Conservation (phyloP, 2,113 vertebrate genomes). For the Dromas ardeola region DNA sequence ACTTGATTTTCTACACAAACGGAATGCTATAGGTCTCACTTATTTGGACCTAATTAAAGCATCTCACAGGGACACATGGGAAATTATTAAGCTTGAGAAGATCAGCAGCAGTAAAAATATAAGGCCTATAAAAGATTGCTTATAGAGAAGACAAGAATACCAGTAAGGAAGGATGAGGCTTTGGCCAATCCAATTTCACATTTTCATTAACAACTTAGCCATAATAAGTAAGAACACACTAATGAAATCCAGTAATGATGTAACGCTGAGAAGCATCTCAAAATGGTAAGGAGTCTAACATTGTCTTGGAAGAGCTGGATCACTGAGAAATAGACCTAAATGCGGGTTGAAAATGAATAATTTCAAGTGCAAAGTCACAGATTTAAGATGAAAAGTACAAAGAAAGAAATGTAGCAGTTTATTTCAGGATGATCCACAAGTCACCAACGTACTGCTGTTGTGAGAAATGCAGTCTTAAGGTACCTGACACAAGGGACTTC, state of each 20-base stretch:
- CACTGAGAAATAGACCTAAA: not conserved
- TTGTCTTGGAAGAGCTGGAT: not conserved
- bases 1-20: not conserved
- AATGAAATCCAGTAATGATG: not conserved
- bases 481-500: not conserved
- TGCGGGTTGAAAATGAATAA: not conserved
- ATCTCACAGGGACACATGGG: not conserved
- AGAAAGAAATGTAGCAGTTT: not conserved
- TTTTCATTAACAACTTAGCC: not conserved
- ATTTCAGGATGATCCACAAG: not conserved
- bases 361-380: not conserved
- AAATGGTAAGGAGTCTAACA: not conserved
- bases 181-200: not conserved
- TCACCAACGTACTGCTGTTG: not conserved
- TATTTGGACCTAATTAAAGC: not conserved
- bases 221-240: not conserved
- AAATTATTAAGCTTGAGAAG: not conserved
- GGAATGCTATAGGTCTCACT: not conserved
- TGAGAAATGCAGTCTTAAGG: not conserved
- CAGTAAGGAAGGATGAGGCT: not conserved
- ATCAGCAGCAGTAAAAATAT: not conserved
- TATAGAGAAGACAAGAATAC: not conserved
- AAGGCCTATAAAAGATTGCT: not conserved
- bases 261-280: not conserved
- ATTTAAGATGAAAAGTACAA: not conserved